Base-by-base conservation (phyloP, 1,140 invertebrate species). In the Diachasmimorpha longicaudata region DNA sequence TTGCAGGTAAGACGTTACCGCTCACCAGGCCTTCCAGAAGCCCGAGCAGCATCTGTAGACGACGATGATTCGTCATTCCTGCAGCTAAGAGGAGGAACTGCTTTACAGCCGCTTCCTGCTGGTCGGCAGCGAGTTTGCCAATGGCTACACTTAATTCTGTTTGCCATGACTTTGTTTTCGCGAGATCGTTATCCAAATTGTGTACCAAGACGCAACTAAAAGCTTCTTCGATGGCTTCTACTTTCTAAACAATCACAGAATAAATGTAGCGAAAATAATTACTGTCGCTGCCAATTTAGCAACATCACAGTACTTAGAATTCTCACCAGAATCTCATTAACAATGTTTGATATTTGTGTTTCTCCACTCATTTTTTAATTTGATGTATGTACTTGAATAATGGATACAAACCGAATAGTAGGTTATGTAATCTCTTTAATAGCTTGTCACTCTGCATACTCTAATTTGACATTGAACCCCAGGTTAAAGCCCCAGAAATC, bases 161-260 rank as follows among this genome's bases (percentile, higher is more conserved):
- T 79, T 94, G 91, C 87, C 93, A 93, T 81, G 86, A 82, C 52
- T 90, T 84, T 37, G 93, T 88, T 82, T 93, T 94, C 76, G 93
- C 92, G 79, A 89, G 90, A 83, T 96, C 92, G 58, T 90, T 89
- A 46, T 93, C 92, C 36, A 91, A 87, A 78, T 93, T 92, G 79
- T 96, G 93, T 0, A 95, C 93, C 42, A 97, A 89, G 81, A 95
- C 95, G 81, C 94, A 95, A 85, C 94, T 94, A 81, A 97, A 97
- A 0, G 94, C 94, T 87, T 96, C 95, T 83, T 97, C 95, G 55
- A 97, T 93, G 1, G 92, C 90, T 84, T 97, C 95, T 3, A 95
- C 93, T 88, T 91, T 93, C 93, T 96, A 72, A 87, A 89, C 79
- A 74, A 75, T n/a, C n/a, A n/a, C n/a, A n/a, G n/a, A n/a, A n/a